Evolutionary conservation across 2,888 invertebrate species (phyloP), one percentile per base, ranked within the genome.

Genomic region (Caenorhabditis afra): DNA sequence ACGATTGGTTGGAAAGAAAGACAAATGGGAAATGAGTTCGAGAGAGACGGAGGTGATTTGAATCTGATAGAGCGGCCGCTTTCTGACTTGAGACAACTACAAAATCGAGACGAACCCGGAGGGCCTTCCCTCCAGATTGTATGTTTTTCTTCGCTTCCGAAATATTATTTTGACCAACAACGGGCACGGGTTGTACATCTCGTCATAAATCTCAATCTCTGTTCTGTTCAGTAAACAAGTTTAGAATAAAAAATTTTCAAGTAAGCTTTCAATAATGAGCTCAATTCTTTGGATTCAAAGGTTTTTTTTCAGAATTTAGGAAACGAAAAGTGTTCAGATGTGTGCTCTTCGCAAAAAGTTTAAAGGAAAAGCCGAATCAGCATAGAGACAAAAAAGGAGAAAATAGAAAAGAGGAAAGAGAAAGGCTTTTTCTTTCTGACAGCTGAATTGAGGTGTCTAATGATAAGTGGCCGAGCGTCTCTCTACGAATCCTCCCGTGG

Each of bases 21-120:
- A 67, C 59, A 68, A 67, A 79, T 65, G 74, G 62, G 79, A 68
- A 73, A 74, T 64, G 67, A 65, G 73, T 45, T 44, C 53, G 37
- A 59, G 37, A 23, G 45, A 23, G 14, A 20, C 49, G 52, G 66
- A 53, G 55, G 52, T 50, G 47, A 44, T 37, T 59, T 41, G n/a
- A 47, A 58, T 58, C 58, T 45, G 58, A 58, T 58, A 58, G 45
- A 11, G 23, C 14, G n/a, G 41, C 16, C 5, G 14, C 3, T 37
- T 39, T 57, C 22, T 14, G n/a, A 22, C 37, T 50, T 50, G 12
- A 23, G 44, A 50, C 49, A 45, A 41, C 12, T 41, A 22, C 57
- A 57, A 57, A 41, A 22, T 18, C 10, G 18, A 18, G 20, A 23
- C 3, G 20, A 57, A n/a, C 44, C 37, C 8, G 8, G 44, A 16